phyloP scores from a whole-genome alignment of 2,888 invertebrate species.

The Cynaeus angustus region DNA sequence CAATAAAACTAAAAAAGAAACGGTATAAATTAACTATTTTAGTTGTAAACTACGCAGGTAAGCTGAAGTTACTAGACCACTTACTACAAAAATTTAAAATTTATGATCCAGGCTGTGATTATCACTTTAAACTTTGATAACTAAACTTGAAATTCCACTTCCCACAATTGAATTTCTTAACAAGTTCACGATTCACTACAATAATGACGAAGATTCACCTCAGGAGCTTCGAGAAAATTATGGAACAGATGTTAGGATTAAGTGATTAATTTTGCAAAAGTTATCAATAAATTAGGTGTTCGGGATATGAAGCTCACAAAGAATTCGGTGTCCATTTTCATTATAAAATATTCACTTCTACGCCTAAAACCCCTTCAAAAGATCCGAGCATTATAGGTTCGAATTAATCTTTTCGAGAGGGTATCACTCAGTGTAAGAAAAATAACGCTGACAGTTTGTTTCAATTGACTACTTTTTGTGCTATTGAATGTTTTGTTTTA shows the following conservation, averaged over 20 bases:
- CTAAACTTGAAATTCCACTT: slow-evolving; percentile 9
- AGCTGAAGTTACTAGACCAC: too few species aligned
- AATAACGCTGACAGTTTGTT: background rate
- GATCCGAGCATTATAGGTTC: background rate
- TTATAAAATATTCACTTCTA: slow-evolving; percentile 19
- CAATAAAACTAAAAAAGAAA: too few species aligned
- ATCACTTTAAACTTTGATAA: background rate
- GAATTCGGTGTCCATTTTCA: slow-evolving; percentile 14
- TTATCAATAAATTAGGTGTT: slow-evolving; percentile 9
- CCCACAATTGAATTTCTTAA: slow-evolving; percentile 22
- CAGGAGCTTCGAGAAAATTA: slow-evolving; percentile 17
- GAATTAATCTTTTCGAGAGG: slow-evolving; percentile 4
- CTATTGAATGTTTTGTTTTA: slow-evolving; percentile 4
- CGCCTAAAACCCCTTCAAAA: slow-evolving; percentile 6
- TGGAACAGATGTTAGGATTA: slow-evolving; percentile 28
- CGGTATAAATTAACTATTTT: too few species aligned
- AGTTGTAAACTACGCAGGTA: too few species aligned
- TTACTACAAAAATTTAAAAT: too few species aligned
- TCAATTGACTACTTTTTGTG: background rate
- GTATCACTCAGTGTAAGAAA: background rate
- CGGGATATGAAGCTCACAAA: slow-evolving; percentile 10
- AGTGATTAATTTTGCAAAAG: slow-evolving; percentile 8
- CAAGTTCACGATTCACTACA: slow-evolving; percentile 17
- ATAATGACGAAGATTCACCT: slow-evolving; percentile 13
- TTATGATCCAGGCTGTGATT: too few species aligned